These are phyloP conservation scores for Bombus pascuorum DNA, from an alignment of 1,140 invertebrate genomes.

Conservation along the genomic window DNA sequence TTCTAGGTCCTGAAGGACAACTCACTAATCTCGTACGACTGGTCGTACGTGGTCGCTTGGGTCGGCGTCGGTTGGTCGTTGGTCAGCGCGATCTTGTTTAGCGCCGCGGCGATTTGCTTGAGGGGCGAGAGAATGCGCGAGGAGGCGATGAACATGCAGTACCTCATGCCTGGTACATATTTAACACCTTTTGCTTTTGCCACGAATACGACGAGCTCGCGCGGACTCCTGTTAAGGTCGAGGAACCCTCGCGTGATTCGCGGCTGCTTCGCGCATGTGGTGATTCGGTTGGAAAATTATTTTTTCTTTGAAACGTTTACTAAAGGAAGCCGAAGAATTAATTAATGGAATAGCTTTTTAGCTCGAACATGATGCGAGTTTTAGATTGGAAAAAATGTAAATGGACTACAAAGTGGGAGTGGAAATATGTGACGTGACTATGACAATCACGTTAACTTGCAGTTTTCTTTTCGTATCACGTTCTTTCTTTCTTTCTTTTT, in stretches of 20 bases:
- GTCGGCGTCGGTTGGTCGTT: constrained; percentile 95
- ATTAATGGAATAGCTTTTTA: background rate
- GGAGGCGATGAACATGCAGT: constrained; percentile 98
- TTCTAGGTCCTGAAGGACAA: constrained; percentile 92
- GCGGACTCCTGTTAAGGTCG: constrained; percentile 5
- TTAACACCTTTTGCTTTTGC: constrained; percentile 72
- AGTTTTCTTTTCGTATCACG: background rate
- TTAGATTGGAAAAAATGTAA: background rate
- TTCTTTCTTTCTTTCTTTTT: background rate
- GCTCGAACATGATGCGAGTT: background rate
- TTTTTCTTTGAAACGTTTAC: background rate
- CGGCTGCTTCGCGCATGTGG: background rate
- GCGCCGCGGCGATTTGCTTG: constrained; percentile 95
- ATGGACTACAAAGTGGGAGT: background rate
- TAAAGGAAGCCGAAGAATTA: no score
- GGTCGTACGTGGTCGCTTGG: constrained; percentile 98
- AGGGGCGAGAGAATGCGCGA: constrained; percentile 95
- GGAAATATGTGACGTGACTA: background rate
- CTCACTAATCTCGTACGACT: constrained; percentile 94
- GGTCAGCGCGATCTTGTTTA: constrained; percentile 94
- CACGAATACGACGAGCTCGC: constrained; percentile 11
- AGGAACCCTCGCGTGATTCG: background rate
- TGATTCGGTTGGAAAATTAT: background rate
- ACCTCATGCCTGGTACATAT: constrained; percentile 96
- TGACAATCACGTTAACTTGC: background rate